Evolutionary conservation across 92 coral and sea anemone genomes (phyloP).

Genomic region (Epizoanthus scotinus): DNA sequence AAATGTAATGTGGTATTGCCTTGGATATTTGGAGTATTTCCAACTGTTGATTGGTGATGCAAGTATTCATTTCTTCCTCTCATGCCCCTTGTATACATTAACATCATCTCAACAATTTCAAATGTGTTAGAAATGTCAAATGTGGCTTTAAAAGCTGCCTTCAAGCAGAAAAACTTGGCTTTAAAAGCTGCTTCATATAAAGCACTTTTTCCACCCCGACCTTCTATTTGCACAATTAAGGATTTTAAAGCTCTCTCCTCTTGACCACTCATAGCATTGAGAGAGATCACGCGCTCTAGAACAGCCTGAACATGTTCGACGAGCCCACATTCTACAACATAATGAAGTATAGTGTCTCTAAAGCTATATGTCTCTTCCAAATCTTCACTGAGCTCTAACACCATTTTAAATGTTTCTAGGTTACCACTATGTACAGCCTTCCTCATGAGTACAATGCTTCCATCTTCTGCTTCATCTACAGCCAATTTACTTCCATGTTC

Average conservation of each 20-base stretch:
- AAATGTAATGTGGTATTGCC: background rate
- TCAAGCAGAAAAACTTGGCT: too few relatives aligned
- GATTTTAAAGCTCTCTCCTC: background rate
- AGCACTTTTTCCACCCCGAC: background rate
- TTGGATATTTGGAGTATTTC: background rate
- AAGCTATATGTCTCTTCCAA: background rate
- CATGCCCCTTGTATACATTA: background rate
- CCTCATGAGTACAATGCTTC: background rate
- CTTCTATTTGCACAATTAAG: background rate
- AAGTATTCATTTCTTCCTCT: background rate
- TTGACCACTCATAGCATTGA: background rate
- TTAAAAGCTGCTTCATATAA: too few relatives aligned
- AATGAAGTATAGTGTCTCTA: background rate
- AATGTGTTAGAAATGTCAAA: too few relatives aligned
- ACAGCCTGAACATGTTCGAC: background rate
- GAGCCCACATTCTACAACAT: background rate
- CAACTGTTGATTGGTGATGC: background rate
- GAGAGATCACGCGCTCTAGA: background rate
- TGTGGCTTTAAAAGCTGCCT: too few relatives aligned
- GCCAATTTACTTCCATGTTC: background rate
- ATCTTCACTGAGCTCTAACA: too few relatives aligned
- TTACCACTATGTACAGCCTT: background rate
- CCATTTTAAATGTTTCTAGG: background rate
- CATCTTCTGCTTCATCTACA: background rate
- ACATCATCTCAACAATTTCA: conserved; percentile 1